Evolutionary conservation across 1,140 invertebrate species (phyloP).

Genomic region (Pseudomyrmex sp.): DNA sequence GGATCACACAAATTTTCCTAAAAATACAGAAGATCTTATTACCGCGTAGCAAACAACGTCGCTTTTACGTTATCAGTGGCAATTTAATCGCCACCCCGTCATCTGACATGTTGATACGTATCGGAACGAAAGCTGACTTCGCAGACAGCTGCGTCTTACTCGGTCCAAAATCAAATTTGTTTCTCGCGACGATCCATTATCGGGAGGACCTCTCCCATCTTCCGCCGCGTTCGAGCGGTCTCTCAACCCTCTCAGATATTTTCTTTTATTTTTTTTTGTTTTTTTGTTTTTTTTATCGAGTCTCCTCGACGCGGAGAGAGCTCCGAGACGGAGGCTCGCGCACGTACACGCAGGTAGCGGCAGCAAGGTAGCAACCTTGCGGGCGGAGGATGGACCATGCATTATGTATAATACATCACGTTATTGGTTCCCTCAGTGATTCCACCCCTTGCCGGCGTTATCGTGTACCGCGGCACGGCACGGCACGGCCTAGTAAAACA

Average conservation of each 20-base stretch:
- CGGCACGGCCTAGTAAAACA: slow-evolving; percentile 84
- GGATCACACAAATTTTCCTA: background rate
- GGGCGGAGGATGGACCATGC: slow-evolving; percentile 78
- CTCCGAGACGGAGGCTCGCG: slow-evolving; percentile 60
- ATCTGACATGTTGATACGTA: background rate
- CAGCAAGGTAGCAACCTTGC: slow-evolving; percentile 72
- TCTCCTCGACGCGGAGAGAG: slow-evolving; percentile 27
- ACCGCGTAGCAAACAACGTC: no score
- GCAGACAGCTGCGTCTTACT: slow-evolving; percentile 1
- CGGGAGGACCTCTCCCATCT: slow-evolving; percentile 57
- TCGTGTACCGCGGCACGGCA: slow-evolving; percentile 79
- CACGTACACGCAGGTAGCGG: slow-evolving; percentile 72
- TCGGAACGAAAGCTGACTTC: slow-evolving; percentile 17
- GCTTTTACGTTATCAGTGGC: background rate
- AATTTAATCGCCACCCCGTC: background rate
- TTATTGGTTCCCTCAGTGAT: slow-evolving; percentile 85
- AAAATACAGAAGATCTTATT: background rate
- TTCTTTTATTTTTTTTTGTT: slow-evolving; percentile 44
- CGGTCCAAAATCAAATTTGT: slow-evolving; percentile 76
- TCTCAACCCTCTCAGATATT: background rate
- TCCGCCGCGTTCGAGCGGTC: background rate
- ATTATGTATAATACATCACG: slow-evolving; percentile 86
- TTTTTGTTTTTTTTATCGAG: slow-evolving; percentile 53
- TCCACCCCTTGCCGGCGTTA: slow-evolving; percentile 83
- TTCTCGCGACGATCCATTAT: slow-evolving; percentile 77